Evolutionary conservation across 2,797 vertebrate species (phyloP).

Genomic region (Falco concolor): DNA sequence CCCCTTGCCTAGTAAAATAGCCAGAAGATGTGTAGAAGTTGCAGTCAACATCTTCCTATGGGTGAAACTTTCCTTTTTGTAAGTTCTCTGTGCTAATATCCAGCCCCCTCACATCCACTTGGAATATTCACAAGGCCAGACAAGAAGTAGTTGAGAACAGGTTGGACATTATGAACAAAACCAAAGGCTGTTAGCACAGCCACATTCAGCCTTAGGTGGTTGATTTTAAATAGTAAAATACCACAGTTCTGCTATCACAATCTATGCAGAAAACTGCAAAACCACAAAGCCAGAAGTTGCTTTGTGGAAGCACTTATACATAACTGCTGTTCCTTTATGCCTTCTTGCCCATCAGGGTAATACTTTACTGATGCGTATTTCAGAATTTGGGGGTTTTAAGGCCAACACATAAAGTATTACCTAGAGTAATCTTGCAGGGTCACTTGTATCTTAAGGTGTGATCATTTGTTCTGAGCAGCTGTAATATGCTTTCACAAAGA

Average conservation of each 20-base stretch:
- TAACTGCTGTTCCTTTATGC: background rate
- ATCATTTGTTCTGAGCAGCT: background rate
- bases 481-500: background rate
- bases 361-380: background rate
- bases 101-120: background rate
- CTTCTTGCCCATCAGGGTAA: background rate
- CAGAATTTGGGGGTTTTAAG: background rate
- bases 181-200: background rate
- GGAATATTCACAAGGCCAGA: background rate
- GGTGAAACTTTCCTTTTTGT: background rate
- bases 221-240: background rate
- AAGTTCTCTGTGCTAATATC: background rate
- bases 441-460: background rate
- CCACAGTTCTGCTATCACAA: background rate
- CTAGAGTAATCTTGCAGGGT: background rate
- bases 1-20: background rate
- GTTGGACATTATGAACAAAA: background rate
- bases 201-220: background rate
- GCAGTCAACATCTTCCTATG: background rate
- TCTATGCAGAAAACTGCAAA: background rate
- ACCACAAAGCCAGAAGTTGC: background rate
- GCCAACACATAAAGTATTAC: background rate
- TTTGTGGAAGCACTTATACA: background rate
- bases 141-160: background rate
- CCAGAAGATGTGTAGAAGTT: background rate